Conservation (phyloP, 1,140 invertebrate genomes). For the Drosophila takahashii region DNA sequence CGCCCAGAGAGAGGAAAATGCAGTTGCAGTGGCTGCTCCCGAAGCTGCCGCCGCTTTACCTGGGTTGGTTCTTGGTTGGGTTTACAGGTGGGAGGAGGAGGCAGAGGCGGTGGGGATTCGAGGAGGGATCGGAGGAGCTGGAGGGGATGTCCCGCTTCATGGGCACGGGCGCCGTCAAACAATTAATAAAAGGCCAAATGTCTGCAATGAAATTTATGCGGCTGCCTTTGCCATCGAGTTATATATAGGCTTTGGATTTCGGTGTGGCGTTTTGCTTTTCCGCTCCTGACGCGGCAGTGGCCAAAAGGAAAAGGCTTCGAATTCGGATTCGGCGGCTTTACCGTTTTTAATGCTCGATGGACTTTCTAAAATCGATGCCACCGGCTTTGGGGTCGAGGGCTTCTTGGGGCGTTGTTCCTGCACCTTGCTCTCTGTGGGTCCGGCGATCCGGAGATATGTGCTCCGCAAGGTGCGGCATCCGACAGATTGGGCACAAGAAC, state of each 20-base stretch:
- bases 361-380: slow-evolving; percentile 78
- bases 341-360: slow-evolving; percentile 57
- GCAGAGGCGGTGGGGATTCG: background rate
- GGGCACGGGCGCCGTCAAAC: slow-evolving; percentile 81
- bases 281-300: slow-evolving; percentile 43
- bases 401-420: slow-evolving; percentile 50
- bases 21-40: slow-evolving; percentile 28
- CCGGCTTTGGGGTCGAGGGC: slow-evolving; percentile 45
- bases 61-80: slow-evolving; percentile 18
- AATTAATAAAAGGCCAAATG: slow-evolving; percentile 84
- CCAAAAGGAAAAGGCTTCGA: slow-evolving; percentile 65
- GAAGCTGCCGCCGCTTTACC: slow-evolving; percentile 17
- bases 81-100: slow-evolving; percentile 8
- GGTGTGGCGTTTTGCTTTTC: slow-evolving; percentile 46
- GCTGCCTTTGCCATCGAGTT: slow-evolving; percentile 55
- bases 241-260: slow-evolving; percentile 53
- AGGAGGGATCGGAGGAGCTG: slow-evolving; percentile 8
- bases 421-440: slow-evolving; percentile 31
- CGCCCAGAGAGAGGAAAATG: slow-evolving; percentile 65
- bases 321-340: slow-evolving; percentile 41
- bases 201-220: slow-evolving; percentile 80
- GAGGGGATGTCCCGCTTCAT: slow-evolving; percentile 60
- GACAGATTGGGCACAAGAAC: slow-evolving; percentile 46
- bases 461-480: slow-evolving; percentile 41
- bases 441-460: slow-evolving; percentile 21